Evolutionary conservation across 53 echinoderm and acorn worm genomes (phyloP), one percentile per base, ranked within the genome.

Genomic region (Mesocentrotus franciscanus): DNA sequence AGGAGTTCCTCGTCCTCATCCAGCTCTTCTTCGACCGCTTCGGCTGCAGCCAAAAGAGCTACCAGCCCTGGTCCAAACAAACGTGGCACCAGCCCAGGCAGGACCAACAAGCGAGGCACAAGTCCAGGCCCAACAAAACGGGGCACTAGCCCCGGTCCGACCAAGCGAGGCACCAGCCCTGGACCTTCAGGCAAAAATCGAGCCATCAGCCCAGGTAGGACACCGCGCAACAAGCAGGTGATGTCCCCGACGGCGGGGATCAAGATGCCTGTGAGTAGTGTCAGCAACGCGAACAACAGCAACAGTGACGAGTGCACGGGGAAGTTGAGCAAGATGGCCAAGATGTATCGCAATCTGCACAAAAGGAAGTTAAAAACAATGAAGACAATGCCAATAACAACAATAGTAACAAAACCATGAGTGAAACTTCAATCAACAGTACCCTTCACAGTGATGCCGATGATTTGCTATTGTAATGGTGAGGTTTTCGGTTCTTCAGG

Each of bases 351-450:
- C 61, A 94, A 94, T 61, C 71, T 94, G 87, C 95, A 94, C 71
- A 94, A 94, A 94, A 94, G 56, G 95, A 94, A 62, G n/a, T 85
- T 4, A 94, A 94, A 42, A 85, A 68, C 70, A 60, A 70, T 35
- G 95, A 85, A 35, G 95, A 94, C 56, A 94, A 94, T 85, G 95
- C 95, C 70, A 94, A 94, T 59, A 94, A 94, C 71, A 94, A 94
- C 87, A 94, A 94, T 16, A 70, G 61, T 70, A 94, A 66, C 33
- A 66, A 14, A 32, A 18, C 6, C 9, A 24, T 24, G 68, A 20
- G 32, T 18, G 36, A 30, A 9, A 42, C 83, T 35, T 35, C 39
- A 83, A 26, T 26, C 58, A 56, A 87, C 81, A 87, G 87, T 58
- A 87, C 87, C 87, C 56, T 87, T 57, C 0, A 36, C 12, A 29